Percentiles rank a stretch among this genome's conserved stretches.
Conservation (phyloP, 2,797 vertebrate species). For the Muraenolepis orangiensis region DNA sequence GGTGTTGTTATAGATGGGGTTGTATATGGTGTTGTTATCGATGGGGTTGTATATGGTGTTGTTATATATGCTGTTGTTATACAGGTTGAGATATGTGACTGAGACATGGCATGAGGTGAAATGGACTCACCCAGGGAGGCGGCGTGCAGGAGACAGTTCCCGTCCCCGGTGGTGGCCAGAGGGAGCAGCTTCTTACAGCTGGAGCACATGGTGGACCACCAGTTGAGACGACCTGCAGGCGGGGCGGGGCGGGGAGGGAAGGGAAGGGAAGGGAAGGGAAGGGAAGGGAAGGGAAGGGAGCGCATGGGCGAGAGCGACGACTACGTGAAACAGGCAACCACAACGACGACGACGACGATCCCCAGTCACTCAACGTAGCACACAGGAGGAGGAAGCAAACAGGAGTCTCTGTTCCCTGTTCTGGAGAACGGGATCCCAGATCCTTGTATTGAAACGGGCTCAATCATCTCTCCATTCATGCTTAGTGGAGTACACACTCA, state of each 20-base stretch:
- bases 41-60: too few relatives aligned
- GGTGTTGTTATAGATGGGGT: too few relatives aligned
- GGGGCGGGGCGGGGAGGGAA: too few relatives aligned
- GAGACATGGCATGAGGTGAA: background rate
- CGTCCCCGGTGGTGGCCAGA: constrained; percentile 94
- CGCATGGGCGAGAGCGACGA: background rate
- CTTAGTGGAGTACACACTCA: background rate
- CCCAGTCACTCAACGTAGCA: background rate
- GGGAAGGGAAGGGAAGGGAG: constrained; percentile 13
- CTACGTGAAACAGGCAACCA: background rate
- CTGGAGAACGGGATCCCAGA: too few relatives aligned
- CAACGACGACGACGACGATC: too few relatives aligned
- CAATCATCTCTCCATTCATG: background rate
- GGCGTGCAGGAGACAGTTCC: constrained; percentile 97
- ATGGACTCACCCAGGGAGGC: constrained; percentile 87
- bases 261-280: background rate
- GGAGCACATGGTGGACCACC: constrained; percentile 97
- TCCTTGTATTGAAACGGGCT: too few relatives aligned
- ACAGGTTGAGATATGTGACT: too few relatives aligned
- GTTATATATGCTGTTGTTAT: too few relatives aligned
- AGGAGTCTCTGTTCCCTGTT: too few relatives aligned
- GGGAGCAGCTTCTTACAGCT: constrained; percentile 98
- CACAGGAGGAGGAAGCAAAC: background rate
- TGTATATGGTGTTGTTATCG: too few relatives aligned
- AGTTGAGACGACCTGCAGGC: constrained; percentile 90